Evolutionary conservation across 2,113 vertebrate genomes (phyloP).

Genomic region (Oncorhynchus masou): DNA sequence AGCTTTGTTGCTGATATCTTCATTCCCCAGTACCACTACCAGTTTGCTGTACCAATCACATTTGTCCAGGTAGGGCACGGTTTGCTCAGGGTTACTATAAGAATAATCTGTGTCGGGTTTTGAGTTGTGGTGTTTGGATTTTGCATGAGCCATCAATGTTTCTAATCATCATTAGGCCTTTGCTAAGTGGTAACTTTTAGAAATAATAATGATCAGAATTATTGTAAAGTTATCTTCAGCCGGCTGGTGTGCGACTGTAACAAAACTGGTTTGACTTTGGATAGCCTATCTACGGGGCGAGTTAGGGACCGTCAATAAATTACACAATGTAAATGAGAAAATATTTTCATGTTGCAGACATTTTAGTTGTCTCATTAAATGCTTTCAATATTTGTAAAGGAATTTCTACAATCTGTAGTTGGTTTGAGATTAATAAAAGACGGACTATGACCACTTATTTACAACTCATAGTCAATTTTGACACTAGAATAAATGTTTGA

Average conservation of each 20-base stretch:
- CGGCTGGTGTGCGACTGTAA: no score
- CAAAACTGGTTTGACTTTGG: no score
- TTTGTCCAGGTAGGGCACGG: conserved; percentile 65
- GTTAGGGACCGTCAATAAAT: no score
- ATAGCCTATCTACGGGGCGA: no score
- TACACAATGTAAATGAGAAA: no score
- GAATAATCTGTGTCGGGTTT: neutral
- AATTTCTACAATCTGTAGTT: neutral
- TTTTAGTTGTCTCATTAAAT: no score
- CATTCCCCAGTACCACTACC: conserved; percentile 76
- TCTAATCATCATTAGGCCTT: neutral
- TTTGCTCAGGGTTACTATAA: neutral
- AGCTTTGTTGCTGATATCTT: conserved; percentile 71
- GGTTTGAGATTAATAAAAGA: neutral
- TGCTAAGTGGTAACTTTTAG: neutral
- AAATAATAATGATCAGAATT: neutral
- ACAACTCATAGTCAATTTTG: no score
- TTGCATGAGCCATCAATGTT: neutral
- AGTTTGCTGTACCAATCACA: conserved; percentile 63
- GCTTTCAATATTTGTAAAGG: no score
- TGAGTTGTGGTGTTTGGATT: neutral
- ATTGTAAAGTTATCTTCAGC: no score
- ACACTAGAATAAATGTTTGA: no score
- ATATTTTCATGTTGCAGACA: no score
- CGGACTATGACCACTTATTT: neutral